phyloP scores from a whole-genome alignment of 2,888 invertebrate genomes.

The Pandemis corylana region DNA sequence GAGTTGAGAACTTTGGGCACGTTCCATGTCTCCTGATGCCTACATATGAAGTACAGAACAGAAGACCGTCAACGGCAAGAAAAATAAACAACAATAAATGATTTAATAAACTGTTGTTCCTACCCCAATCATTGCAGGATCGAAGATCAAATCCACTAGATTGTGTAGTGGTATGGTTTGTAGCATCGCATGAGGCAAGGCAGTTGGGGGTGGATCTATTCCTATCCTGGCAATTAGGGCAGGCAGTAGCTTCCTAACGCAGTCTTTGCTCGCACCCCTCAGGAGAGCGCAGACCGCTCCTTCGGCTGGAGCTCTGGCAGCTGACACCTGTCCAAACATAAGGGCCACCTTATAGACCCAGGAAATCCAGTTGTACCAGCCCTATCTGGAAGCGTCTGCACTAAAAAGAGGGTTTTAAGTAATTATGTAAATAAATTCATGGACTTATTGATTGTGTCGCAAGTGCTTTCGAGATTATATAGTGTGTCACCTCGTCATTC shows the following conservation, averaged over 20 bases:
- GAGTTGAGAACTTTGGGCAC: constrained; percentile 66
- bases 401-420: background rate
- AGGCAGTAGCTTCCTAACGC: constrained; percentile 70
- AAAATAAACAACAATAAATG: background rate
- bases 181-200: constrained; percentile 77
- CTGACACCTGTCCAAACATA: constrained; percentile 63
- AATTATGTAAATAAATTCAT: background rate
- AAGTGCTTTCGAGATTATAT: background rate
- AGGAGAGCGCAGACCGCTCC: constrained; percentile 78
- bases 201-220: constrained; percentile 79
- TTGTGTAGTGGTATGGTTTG: constrained; percentile 75
- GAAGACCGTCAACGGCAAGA: background rate
- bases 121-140: constrained; percentile 71
- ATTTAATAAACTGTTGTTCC: constrained; percentile 33
- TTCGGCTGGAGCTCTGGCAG: constrained; percentile 76
- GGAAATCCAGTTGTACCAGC: background rate
- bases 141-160: constrained; percentile 75
- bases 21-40: constrained; percentile 71
- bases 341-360: too few species aligned
- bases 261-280: constrained; percentile 68
- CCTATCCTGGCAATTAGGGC: constrained; percentile 78
- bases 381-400: background rate
- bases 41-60: constrained; percentile 39
- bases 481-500: background rate
- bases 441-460: background rate